Percentiles rank a stretch among this genome's conserved stretches.
These are phyloP conservation scores for Leptopilina myrica DNA, from an alignment of 2,888 invertebrate genomes.

Conservation along the genomic window DNA sequence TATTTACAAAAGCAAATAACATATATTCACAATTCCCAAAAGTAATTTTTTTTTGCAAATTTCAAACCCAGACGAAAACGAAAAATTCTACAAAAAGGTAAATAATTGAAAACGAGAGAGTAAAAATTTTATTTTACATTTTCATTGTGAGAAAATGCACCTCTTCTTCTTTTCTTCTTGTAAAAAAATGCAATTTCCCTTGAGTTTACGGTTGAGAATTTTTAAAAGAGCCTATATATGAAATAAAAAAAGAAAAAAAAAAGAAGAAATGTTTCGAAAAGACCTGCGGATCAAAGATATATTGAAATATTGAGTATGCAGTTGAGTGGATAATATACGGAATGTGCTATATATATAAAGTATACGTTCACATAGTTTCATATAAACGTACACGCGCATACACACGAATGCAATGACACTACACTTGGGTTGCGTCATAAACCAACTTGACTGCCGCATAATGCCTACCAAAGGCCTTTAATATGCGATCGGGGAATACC, in stretches of 20 bases:
- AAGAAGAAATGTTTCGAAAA: neutral
- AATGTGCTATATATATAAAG: conserved; percentile 11
- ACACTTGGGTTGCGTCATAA: conserved; percentile 51
- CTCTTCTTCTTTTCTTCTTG: too few species aligned
- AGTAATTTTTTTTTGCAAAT: too few species aligned
- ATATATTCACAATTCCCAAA: too few species aligned
- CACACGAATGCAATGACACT: neutral
- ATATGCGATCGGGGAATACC: conserved; percentile 54
- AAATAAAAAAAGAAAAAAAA: neutral
- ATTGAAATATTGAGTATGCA: conserved; percentile 7
- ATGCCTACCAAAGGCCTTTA: conserved; percentile 50
- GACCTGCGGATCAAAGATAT: neutral
- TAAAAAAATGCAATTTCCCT: conserved; percentile 7
- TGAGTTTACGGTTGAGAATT: neutral
- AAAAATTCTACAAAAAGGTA: too few species aligned
- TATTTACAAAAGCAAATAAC: too few species aligned
- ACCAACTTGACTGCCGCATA: conserved; percentile 53
- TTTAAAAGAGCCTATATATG: neutral
- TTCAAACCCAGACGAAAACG: too few species aligned
- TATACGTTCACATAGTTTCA: too few species aligned
- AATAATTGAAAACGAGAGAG: too few species aligned
- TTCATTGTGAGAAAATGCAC: too few species aligned
- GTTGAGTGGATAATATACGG: conserved; percentile 14
- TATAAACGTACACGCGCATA: neutral
- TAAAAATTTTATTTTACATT: neutral